Evolutionary conservation across 2,113 vertebrate genomes (phyloP), one percentile per base, ranked within the genome.

Genomic region (Osmerus eperlanus): DNA sequence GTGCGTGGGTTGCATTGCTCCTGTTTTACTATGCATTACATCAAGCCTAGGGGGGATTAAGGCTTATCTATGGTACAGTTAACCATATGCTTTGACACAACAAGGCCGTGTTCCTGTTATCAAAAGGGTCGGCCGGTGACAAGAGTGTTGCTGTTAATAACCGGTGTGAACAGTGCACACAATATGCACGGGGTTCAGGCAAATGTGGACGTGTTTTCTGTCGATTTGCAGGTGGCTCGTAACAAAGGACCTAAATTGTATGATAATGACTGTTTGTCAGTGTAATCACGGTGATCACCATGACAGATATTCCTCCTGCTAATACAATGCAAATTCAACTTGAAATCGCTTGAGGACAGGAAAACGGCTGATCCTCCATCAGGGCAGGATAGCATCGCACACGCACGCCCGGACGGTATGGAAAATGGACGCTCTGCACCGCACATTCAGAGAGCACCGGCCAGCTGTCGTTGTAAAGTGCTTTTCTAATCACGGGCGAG

Each of bases 401-500:
- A 32, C 36, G 62, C 41, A 2, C 32, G 32, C 32, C 1, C 32
- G 4, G 7, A 11, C 41, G 68, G 0, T 2, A 47, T 55, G 56
- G 68, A 28, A 56, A 73, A 78, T 19, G 75, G n/a, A 73, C 53
- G 66, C 25, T 76, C 25, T 32, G 65, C 76, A 81, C 65, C 83
- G 62, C 75, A 68, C 67, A 77, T 75, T 79, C 67, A 68, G 68
- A 70, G 70, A 83, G 54, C 3, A 2, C 9, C 3, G 41, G 71
- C 65, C 55, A 4, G 62, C 62, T 0, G 3, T 60, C 23, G 12
- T 65, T 51, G 68, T 67, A 67, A 66, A 85, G 82, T 77, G 72
- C 72, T 81, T 82, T 84, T 76, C 70, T 83, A 87, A 88, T 89
- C 81, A 87, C 75, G 71, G 70, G 72, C 81, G 84, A 80, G 78